Evolutionary conservation across 1,140 invertebrate species (phyloP), one percentile per base, ranked within the genome.

Genomic region (Drosophila grimshawi): DNA sequence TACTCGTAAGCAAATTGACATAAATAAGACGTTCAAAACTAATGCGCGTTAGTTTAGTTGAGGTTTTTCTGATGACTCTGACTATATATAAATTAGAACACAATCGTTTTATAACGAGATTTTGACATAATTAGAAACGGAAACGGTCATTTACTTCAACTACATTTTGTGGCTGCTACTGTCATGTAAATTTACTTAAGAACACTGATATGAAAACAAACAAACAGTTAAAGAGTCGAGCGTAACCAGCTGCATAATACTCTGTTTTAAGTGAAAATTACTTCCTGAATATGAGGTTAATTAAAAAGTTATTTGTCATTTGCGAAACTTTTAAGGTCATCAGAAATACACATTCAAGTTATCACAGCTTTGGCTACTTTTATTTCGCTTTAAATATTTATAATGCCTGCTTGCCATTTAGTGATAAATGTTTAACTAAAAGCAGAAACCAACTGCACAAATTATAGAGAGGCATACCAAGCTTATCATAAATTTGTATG

Each of bases 51-150:
- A 19, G 19, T 19, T 19, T 19, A 19, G 19, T 19, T 19, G 19
- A 19, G 19, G 19, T 19, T 19, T 19, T 19, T 19, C 19, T 19
- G 19, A 19, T 19, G 19, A 19, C 10, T 43, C 4, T 43, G 39
- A 41, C 70, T 71, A 76, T 83, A 76, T 83, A 67, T 66, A 80
- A 78, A 85, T 85, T 85, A 80, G 81, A 78, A 85, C 85, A 85
- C 81, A 85, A 85, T 85, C 81, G 85, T 78, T 77, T 80, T 85
- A 74, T 85, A 85, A 85, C 55, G 37, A 80, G 65, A 85, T 85
- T 85, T 82, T 79, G 73, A 76, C 80, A 80, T 71, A 77, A 77
- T 57, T 71, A 80, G 74, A 64, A 83, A 64, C 80, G 73, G 73
- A 80, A 80, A 56, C 77, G 74, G 73, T 61, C 77, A 83, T 81